Base-by-base conservation (phyloP, 2,888 invertebrate genomes). In the Tetragnatha montana region DNA sequence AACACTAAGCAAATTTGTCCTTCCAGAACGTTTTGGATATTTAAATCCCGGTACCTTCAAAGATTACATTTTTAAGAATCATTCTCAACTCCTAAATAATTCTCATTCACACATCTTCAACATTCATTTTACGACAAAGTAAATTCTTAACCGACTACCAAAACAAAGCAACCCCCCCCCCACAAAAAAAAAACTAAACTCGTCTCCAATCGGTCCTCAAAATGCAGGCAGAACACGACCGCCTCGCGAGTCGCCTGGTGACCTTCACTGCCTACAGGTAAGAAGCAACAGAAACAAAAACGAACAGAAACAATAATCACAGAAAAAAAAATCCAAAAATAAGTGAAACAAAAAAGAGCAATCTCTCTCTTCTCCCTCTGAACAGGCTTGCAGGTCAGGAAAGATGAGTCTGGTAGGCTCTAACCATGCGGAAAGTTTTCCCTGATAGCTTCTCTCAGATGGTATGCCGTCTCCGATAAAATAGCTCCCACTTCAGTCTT, bases 351-450 rank as follows among this genome's bases (percentile, higher is more conserved):
- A 84, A 78, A 84, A 87, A n/a, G 69, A 51, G 71, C 49, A 35
- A 35, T 35, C 35, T 35, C 35, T 35, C 35, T 51, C 82, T 4
- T 35, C 35, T 51, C 82, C 75, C 68, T 84, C 12, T 60, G 88
- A 88, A 84, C 84, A 84, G 86, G 86, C 79, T 78, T 79, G 21
- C 76, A 70, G 87, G 87, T 88, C 88, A 88, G 88, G 88, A 83
- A 82, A 88, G 88, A 88, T 78, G 81, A 78, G 82, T 79, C 82
- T 60, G 49, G 83, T 73, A 74, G 79, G 12, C 75, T 60, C 88
- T 88, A 88, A 84, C 88, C 88, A 88, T 80, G 88, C 88, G 88
- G 88, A 88, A 88, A 88, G 74, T 88, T 80, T 84, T 22, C n/a
- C 79, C 79, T 80, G 88, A 88, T 83, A 80, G 74, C 68, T 71